These are phyloP conservation scores for Phacellophora camtschatica DNA, from an alignment of 30 jellyfish, hydroid and myxozoan genomes.

Conservation along the genomic window DNA sequence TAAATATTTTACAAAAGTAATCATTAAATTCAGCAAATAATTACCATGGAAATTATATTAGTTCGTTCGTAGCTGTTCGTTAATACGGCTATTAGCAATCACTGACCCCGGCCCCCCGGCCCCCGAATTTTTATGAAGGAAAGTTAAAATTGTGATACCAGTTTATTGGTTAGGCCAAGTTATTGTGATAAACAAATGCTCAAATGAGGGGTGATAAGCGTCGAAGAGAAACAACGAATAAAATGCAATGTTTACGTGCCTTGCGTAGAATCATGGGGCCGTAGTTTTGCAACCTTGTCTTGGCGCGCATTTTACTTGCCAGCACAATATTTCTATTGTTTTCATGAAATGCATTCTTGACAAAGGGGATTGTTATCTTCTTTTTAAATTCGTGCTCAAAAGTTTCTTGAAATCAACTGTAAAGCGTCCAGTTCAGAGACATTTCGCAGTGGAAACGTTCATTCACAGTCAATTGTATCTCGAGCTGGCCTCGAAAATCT, in stretches of 20 bases:
- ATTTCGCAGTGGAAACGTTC: neutral
- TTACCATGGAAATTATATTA: too few species aligned
- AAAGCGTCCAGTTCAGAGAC: neutral
- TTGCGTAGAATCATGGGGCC: too few species aligned
- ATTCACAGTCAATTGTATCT: neutral
- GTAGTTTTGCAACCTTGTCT: too few species aligned
- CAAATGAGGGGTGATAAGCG: neutral
- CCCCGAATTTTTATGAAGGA: too few species aligned
- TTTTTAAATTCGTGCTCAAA: neutral
- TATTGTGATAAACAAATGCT: too few species aligned
- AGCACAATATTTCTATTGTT: too few species aligned
- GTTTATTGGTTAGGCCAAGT: too few species aligned
- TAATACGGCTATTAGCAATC: neutral
- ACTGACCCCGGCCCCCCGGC: neutral
- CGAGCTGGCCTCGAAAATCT: neutral
- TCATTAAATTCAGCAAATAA: too few species aligned
- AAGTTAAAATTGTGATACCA: too few species aligned
- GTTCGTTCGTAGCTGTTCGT: too few species aligned
- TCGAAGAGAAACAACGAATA: neutral
- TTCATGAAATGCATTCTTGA: neutral
- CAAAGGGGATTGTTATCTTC: neutral
- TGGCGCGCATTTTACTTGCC: too few species aligned
- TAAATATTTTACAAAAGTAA: too few species aligned
- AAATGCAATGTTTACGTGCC: neutral
- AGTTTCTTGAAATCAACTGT: neutral